These are phyloP conservation scores for Argyrosomus japonicus DNA, from an alignment of 2,113 vertebrate genomes.

Conservation along the genomic window DNA sequence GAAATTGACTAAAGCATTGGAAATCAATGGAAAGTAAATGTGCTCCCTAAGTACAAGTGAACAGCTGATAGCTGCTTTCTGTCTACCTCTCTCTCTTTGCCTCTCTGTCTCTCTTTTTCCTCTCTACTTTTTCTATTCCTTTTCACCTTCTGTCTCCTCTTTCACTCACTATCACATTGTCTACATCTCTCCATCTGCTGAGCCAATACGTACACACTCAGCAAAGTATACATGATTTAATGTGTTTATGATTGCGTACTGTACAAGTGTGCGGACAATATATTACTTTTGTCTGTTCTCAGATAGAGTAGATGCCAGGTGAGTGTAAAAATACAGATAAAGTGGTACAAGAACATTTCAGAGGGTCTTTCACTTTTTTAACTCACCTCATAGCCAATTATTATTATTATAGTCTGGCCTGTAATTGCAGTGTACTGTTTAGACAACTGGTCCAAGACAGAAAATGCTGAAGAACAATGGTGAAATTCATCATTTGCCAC, in stretches of 20 bases:
- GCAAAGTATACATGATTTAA: constrained; percentile 84
- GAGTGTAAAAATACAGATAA: neutral
- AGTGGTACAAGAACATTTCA: neutral
- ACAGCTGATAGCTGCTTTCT: constrained; percentile 93
- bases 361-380: neutral
- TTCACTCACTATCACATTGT: constrained; percentile 45
- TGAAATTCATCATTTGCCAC: neutral
- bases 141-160: constrained; percentile 64
- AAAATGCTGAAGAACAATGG: neutral
- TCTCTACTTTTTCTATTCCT: constrained; percentile 73
- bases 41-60: constrained; percentile 99
- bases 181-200: constrained; percentile 59
- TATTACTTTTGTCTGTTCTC: constrained; percentile 1
- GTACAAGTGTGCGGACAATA: neutral
- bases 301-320: neutral
- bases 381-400: constrained; percentile 13
- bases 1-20: constrained; percentile 98
- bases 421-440: neutral
- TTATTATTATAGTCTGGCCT: neutral
- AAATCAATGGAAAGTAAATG: constrained; percentile 99
- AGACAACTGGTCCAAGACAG: neutral
- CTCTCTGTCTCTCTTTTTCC: constrained; percentile 34
- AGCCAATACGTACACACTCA: constrained; percentile 89
- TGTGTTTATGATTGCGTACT: constrained; percentile 5
- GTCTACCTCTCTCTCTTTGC: constrained; percentile 79